Evolutionary conservation across 2,113 vertebrate genomes (phyloP), one percentile per base, ranked within the genome.

Genomic region (Engystomops pustulosus): DNA sequence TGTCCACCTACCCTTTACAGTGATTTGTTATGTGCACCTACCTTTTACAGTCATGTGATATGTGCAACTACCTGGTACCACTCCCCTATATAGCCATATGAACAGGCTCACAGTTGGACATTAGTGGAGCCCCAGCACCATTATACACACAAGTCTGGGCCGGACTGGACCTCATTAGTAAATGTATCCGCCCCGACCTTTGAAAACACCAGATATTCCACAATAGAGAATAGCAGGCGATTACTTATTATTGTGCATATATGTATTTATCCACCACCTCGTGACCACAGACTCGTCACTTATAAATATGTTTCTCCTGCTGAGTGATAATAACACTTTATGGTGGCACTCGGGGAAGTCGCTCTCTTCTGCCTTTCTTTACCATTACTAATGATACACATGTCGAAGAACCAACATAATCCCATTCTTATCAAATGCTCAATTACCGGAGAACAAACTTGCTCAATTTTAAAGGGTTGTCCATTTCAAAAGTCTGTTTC

Each of bases 321-420:
- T 49, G 71, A 49, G 71, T 49, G 15, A 45, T 30, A 74, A 47
- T 47, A 74, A 74, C 45, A 51, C 71, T 49, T 74, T 74, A 74
- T 74, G 25, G 49, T 49, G 14, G 36, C 71, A 51, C 44, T 49
- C 27, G 1, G 30, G 18, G 36, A 67, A 30, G 62, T 36, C 62
- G 36, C 62, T 34, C 62, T 49, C 15, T 74, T 74, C 71, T 20
- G 44, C 71, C n/a, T 74, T 51, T 74, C 71, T 74, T 74, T 74
- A 74, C 71, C 44, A 74, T 49, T 32, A 25, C 71, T 74, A 74
- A 74, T 74, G 71, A 74, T 74, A 10, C 27, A 49, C 71, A 74
- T 23, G 18, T 27, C 45, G 34, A 47, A 30, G 17, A 30, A 49
- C 32, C 44, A 10, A 14, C 17, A 4, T 51, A 49, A 49, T 49